Evolutionary conservation across 2,113 vertebrate species (phyloP).

Genomic region (Perca schrenkii): DNA sequence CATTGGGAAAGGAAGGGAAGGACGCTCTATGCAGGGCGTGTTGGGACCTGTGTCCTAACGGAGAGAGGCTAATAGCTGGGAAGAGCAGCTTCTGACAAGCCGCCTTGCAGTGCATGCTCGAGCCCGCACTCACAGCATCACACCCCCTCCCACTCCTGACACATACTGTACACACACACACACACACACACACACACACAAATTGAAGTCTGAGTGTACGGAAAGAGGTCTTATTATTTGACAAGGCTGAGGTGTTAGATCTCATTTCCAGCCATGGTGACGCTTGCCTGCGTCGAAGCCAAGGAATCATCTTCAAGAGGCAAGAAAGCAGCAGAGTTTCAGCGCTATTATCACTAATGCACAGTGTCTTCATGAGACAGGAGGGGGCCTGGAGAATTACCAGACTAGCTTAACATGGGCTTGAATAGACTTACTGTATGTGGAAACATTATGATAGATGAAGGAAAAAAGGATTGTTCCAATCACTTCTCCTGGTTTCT

Average conservation of each 20-base stretch:
- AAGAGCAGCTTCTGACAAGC: conserved; percentile 80
- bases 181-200: conserved; percentile 40
- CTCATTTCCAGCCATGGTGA: conserved; percentile 78
- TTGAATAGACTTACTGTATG: conserved; percentile 55
- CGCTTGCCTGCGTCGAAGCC: conserved; percentile 58
- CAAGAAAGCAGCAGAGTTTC: conserved; percentile 37
- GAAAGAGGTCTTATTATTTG: conserved; percentile 76
- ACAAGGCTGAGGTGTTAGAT: conserved; percentile 79
- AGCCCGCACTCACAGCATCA: conserved; percentile 71
- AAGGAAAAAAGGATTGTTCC: not conserved
- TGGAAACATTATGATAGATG: conserved; percentile 52
- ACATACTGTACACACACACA: conserved; percentile 40
- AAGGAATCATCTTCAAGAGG: conserved; percentile 51
- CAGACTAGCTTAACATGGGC: conserved; percentile 48
- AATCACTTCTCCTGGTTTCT: conserved; percentile 1
- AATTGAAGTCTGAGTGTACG: conserved; percentile 47
- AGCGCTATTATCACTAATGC: conserved; percentile 70
- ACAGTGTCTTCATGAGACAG: conserved; percentile 59
- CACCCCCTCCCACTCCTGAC: conserved; percentile 37
- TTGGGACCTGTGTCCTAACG: conserved; percentile 77
- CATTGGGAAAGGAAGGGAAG: conserved; percentile 57
- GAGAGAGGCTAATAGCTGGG: conserved; percentile 83
- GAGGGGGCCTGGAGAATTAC: conserved; percentile 43
- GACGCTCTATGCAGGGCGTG: conserved; percentile 77
- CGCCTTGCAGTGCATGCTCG: conserved; percentile 70